Base-by-base conservation (phyloP, 1,140 invertebrate genomes). In the Aphaenogaster rudis region DNA sequence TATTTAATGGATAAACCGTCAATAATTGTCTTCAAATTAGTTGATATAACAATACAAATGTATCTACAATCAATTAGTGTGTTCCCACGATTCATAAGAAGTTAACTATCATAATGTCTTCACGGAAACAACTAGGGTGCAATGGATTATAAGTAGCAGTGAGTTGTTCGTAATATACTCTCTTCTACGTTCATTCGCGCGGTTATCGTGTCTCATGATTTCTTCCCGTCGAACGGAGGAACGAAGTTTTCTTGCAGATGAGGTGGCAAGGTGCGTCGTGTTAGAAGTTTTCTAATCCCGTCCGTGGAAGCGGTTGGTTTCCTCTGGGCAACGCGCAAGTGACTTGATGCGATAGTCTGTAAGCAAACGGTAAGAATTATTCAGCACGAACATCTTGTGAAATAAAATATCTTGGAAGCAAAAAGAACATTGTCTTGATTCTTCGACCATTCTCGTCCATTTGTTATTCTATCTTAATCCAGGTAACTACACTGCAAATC, bases 231-330 rank as follows among this genome's bases (percentile, higher is more conserved):
- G 69, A 84, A 76, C 42, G n/a, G 54, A 76, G 42, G 39, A 36
- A 33, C 11, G 4, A 61, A 82, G 69, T 84, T 84, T 61, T 76
- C 80, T 84, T 74, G 69, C 69, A 61, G 80, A 84, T 76, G 42
- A 76, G 33, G 54, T 84, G 74, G 45, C 76, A 63, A 52, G 74
- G 45, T 79, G 74, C 74, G 61, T 79, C 61, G 36, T 28, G 28
- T 77, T 78, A 11, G n/a, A 79, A 86, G 74, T 78, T 86, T 86
- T 80, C 74, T 84, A 76, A 84, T 84, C 33, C 13, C 69, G 21
- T 57, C 13, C 3, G 42, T 61, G 42, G 42, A 52, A n/a, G 57
- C n/a, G 42, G 54, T 28, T 57, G 52, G 28, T 42, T 76, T 76
- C 13, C 33, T 84, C 13, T 33, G 54, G 54, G 28, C 57, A 84